Base-by-base conservation (phyloP, 2,113 vertebrate species). In the Uropsilus gracilis region DNA sequence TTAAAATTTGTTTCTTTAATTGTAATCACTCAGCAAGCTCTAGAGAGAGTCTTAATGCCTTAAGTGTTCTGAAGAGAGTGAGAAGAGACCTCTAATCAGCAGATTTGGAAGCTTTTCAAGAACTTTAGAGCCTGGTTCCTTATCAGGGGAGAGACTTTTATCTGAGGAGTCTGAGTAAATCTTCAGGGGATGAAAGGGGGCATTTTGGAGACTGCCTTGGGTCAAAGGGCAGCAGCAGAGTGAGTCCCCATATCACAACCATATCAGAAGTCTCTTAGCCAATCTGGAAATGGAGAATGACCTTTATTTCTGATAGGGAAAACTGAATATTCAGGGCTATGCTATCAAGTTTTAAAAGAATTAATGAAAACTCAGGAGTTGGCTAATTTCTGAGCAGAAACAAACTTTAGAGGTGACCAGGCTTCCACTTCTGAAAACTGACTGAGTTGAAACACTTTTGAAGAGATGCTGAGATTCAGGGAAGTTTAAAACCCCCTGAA, bases 21-120 rank as follows among this genome's bases (percentile, higher is more conserved):
- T 84, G 34, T 12, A 44, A 20, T 84, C 69, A 66, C 34, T 91
- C 37, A 76, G 30, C 76, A 76, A 32, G 16, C 46, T 44, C 32
- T n/a, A 76, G 75, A 87, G 24, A 75, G 61, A 71, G 11, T 55
- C 28, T 32, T 94, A 69, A 83, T 44, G 46, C 50, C 24, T 48
- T 77, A 91, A 89, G 86, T 80, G 64, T 50, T 86, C 2, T 75
- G 78, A 86, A 90, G 82, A 92, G 59, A 84, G 55, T 88, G 26
- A 72, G 71, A 88, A 88, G 42, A 95, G 63, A 73, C 46, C 9
- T 28, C 46, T 80, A 61, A 91, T 90, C 55, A 42, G 32, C 30
- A 10, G 55, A 37, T 37, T n/a, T 48, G 8, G 50, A 87, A 57
- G 80, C 32, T 44, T 75, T 39, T 88, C 59, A 59, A 91, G 68